These are phyloP conservation scores for Hyles vespertilio DNA, from an alignment of 1,140 invertebrate genomes.

Conservation along the genomic window DNA sequence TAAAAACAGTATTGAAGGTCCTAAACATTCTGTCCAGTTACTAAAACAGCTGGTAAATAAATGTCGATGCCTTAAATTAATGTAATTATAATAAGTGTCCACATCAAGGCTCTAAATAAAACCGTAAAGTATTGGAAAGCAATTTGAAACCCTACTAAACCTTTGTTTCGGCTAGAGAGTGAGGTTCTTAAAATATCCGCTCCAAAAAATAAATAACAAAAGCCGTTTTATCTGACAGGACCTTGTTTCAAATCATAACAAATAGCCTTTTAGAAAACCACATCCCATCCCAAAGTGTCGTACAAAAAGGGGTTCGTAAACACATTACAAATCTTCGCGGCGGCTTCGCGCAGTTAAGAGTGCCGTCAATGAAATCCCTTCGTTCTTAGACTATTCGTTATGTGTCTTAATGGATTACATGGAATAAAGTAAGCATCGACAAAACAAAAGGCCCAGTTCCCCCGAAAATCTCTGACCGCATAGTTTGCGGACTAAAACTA, in stretches of 20 bases:
- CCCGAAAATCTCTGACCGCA: constrained; percentile 63
- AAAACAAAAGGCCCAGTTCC: constrained; percentile 59
- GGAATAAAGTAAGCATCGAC: constrained; percentile 68
- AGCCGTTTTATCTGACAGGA: constrained; percentile 65
- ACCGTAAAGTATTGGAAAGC: not conserved
- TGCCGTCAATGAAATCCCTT: constrained; percentile 60
- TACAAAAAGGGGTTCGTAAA: constrained; percentile 62
- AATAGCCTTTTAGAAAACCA: constrained; percentile 70
- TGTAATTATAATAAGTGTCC: not conserved
- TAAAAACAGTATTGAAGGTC: constrained; percentile 12
- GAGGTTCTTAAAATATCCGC: constrained; percentile 46
- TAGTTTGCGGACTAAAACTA: constrained; percentile 67
- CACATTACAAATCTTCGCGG: constrained; percentile 67
- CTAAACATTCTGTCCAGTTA: not conserved
- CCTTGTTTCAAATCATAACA: constrained; percentile 72
- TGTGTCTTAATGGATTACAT: constrained; percentile 69
- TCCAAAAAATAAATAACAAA: constrained; percentile 60
- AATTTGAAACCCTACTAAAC: constrained; percentile 19
- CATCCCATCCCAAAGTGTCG: constrained; percentile 61
- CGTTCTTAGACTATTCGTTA: constrained; percentile 56
- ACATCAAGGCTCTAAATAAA: constrained; percentile 1
- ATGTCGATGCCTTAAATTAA: not conserved
- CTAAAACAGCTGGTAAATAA: not conserved
- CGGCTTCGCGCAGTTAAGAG: constrained; percentile 56
- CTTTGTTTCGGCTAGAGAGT: constrained; percentile 38